Conservation (phyloP, 35 echinoderm and acorn worm species). For the Ptychodera flava region DNA sequence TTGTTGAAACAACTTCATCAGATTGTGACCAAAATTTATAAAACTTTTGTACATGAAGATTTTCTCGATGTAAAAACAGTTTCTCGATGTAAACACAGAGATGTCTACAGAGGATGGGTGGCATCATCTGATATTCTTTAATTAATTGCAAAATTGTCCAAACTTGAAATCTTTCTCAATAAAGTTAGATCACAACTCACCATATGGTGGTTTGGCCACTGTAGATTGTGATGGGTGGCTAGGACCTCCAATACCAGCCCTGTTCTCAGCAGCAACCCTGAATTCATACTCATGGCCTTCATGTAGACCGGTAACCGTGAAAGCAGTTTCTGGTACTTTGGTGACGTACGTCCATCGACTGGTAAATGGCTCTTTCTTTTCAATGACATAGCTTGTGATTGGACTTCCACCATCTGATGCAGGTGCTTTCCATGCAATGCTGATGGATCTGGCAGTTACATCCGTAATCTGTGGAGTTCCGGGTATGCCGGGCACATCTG, state of each 20-base stretch:
- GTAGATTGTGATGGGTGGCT: constrained; percentile 55
- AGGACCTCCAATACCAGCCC: constrained; percentile 59
- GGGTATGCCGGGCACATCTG: constrained; percentile 49
- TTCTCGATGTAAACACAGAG: no score
- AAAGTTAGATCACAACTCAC: constrained; percentile 50
- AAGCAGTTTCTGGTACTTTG: constrained; percentile 17
- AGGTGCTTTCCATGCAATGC: constrained; percentile 63
- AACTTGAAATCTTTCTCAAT: no score
- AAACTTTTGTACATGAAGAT: no score
- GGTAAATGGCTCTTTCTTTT: constrained; percentile 72
- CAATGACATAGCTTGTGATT: constrained; percentile 69
- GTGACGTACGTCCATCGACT: constrained; percentile 50
- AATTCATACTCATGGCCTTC: constrained; percentile 24
- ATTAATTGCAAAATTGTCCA: no score
- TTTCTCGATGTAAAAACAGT: no score
- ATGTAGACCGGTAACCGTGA: background rate
- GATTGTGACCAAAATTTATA: no score
- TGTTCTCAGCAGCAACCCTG: constrained; percentile 63
- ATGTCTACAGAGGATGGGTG: no score
- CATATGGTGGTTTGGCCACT: constrained; percentile 58
- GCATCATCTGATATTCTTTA: no score
- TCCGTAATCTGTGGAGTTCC: constrained; percentile 49
- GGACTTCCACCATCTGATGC: constrained; percentile 55
- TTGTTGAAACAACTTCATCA: no score
- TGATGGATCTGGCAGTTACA: constrained; percentile 37